Evolutionary conservation across 1,140 invertebrate species (phyloP).

Genomic region (Thereuonema tuberculata): DNA sequence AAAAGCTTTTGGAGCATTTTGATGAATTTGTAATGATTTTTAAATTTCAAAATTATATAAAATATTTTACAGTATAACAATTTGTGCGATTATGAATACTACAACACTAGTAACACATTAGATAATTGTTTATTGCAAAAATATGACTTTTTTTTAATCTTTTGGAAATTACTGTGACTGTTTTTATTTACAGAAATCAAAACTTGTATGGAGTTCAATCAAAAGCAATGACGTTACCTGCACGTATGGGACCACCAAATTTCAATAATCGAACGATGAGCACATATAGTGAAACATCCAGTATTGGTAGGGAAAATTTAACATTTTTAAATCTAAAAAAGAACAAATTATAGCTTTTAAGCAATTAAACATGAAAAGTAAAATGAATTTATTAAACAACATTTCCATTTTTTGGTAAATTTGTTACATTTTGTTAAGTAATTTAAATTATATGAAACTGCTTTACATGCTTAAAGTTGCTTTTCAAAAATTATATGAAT

Average conservation of each 20-base stretch:
- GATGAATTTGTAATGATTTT: too few species aligned
- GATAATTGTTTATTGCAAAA: background rate
- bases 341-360: too few species aligned
- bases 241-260: constrained; percentile 56
- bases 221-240: constrained; percentile 59
- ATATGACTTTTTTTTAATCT: background rate
- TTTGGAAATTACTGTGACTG: background rate
- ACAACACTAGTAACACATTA: background rate
- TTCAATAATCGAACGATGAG: constrained; percentile 29
- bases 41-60: too few species aligned
- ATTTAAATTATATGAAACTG: background rate
- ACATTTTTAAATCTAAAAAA: too few species aligned
- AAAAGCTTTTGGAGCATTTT: too few species aligned
- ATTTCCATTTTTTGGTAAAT: too few species aligned
- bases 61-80: too few species aligned
- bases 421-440: background rate
- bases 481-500: too few species aligned
- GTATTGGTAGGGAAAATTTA: constrained; percentile 5
- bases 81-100: constrained; percentile 36
- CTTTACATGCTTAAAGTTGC: too few species aligned
- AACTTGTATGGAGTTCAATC: constrained; percentile 37
- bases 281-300: constrained; percentile 12
- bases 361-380: too few species aligned
- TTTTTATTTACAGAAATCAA: constrained; percentile 13
- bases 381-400: too few species aligned